phyloP scores from a whole-genome alignment of 2,888 invertebrate genomes.

The Lumbricus terrestris region DNA sequence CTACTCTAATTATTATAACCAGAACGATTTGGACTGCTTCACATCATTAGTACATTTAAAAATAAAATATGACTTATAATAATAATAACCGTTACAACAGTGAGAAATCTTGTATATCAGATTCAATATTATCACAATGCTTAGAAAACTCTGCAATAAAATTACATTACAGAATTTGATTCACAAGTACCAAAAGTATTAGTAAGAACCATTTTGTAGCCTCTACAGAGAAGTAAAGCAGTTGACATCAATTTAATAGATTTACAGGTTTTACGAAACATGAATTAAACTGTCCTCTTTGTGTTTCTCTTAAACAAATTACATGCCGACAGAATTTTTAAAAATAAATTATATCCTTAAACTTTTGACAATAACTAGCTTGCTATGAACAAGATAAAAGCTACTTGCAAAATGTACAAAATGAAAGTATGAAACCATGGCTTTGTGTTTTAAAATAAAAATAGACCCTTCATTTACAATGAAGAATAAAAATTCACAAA shows the following conservation, averaged over 20 bases:
- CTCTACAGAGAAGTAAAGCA: neutral
- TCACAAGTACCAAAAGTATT: neutral
- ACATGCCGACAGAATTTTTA: neutral
- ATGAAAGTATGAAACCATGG: too few species aligned
- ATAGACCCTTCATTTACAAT: neutral
- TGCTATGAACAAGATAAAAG: neutral
- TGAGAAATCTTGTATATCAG: neutral
- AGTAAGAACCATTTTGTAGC: neutral
- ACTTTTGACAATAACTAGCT: neutral
- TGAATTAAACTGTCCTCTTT: neutral
- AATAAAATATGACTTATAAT: neutral
- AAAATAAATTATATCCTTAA: neutral
- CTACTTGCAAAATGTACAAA: neutral
- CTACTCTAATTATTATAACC: neutral
- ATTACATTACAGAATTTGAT: neutral
- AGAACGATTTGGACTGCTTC: neutral
- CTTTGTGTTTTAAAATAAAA: neutral
- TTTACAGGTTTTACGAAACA: neutral
- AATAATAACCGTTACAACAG: neutral
- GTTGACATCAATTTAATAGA: neutral
- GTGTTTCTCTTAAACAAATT: neutral
- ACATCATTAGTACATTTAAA: neutral
- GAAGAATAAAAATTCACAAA: neutral
- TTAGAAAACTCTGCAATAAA: neutral
- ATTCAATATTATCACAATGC: conserved; percentile 3